Evolutionary conservation across 2,113 vertebrate species (phyloP), one percentile per base, ranked within the genome.

Genomic region (Myxocyprinus asiaticus): DNA sequence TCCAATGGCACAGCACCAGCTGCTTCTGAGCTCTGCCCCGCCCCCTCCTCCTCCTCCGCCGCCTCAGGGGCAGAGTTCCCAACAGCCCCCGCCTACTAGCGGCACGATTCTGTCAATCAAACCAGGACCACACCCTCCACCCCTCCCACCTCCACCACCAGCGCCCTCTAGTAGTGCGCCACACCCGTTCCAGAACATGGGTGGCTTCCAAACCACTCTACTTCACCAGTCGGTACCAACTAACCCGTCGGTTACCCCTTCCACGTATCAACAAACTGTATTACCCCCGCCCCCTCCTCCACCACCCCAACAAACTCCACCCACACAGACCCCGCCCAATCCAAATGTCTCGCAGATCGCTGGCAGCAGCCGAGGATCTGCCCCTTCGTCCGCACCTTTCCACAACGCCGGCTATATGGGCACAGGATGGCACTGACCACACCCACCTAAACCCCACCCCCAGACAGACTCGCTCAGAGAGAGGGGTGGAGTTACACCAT

Each of bases 391-490:
- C 0, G 91, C 96, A 70, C 55, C 93, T 63, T 94, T 94, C 85
- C 93, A 94, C 87, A 97, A 93, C 85, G 92, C 96, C 88, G 98
- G 93, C 83, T 98, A 98, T 91, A 95, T 98, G 88, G 96, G 97
- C 67, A 96, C 96, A 9, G 97, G 97, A 89, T 98, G 97, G 97
- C 97, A 98, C 91, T 99, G 95, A 94, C 85, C 43, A 5, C 67
- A 22, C 74, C 74, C 12, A 61, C 68, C n/a, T 45, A 59, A 14
- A 43, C 63, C 2, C 64, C 9, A 55, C 48, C 79, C 88, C 87
- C 7, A 64, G 44, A 76, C 82, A 89, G 84, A 91, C 88, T 87
- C 82, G 77, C 85, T 86, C 82, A 61, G 88, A 90, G 91, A 91
- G 22, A 89, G 93, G 93, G 93, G 90, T 91, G 91, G 91, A 50